phyloP scores from a whole-genome alignment of 2,113 vertebrate species.

The Perccottus glenii region DNA sequence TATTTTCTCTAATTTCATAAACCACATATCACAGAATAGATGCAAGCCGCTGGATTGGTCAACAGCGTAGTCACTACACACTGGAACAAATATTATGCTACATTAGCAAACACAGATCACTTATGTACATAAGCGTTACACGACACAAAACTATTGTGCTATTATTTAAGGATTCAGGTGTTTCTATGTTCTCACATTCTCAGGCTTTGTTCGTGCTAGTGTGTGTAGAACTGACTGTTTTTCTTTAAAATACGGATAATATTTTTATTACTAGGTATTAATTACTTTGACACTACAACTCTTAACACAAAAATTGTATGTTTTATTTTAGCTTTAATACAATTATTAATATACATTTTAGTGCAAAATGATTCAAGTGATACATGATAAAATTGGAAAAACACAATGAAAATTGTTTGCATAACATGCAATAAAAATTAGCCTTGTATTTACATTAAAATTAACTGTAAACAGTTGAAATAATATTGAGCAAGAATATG shows the following conservation, averaged over 20 bases:
- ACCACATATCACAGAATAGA: conserved; percentile 38
- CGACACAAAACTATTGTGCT: conserved; percentile 47
- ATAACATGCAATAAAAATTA: conserved; percentile 54
- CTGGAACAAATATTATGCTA: conserved; percentile 70
- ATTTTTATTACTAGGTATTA: conserved; percentile 33
- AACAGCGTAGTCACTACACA: conserved; percentile 80
- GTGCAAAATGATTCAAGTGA: background rate
- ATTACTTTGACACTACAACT: conserved; percentile 42
- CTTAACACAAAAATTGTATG: conserved; percentile 24
- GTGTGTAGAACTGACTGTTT: conserved; percentile 9
- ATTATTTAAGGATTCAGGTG: conserved; percentile 56
- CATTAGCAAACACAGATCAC: conserved; percentile 38
- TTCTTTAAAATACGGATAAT: conserved; percentile 25
- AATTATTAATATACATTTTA: conserved; percentile 7
- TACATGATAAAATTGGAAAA: conserved; percentile 43
- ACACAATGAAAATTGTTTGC: conserved; percentile 18
- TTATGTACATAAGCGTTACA: conserved; percentile 43
- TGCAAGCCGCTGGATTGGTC: conserved; percentile 63
- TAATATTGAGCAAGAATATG: background rate
- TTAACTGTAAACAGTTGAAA: background rate
- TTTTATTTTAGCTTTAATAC: conserved; percentile 18
- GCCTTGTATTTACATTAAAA: conserved; percentile 15
- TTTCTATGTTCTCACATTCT: conserved; percentile 59
- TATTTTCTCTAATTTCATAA: conserved; percentile 31
- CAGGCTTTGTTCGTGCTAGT: conserved; percentile 41